Conservation (phyloP, 2,797 vertebrate genomes). For the Takifugu ocellatus region DNA sequence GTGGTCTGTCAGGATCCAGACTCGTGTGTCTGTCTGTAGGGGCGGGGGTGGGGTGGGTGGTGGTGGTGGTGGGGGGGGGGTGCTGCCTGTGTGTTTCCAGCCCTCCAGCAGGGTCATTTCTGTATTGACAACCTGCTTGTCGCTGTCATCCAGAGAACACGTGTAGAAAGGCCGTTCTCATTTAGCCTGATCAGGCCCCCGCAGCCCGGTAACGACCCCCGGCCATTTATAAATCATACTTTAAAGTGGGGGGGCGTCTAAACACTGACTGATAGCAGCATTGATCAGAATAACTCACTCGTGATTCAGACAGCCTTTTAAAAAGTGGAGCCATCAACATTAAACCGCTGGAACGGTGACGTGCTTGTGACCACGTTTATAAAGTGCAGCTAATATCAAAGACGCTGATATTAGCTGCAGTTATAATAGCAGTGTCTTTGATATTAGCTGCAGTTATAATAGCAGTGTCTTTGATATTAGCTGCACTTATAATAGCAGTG, state of each 20-base stretch:
- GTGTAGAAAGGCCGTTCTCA: slow-evolving; percentile 71
- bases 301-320: slow-evolving; percentile 39
- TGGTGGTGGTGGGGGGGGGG: not conserved
- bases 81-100: slow-evolving; percentile 27
- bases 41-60: too few relatives aligned
- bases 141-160: slow-evolving; percentile 63
- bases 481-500: not conserved
- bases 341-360: too few relatives aligned
- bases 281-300: slow-evolving; percentile 71
- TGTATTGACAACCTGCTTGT: slow-evolving; percentile 75
- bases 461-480: too few relatives aligned
- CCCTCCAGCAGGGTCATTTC: slow-evolving; percentile 61
- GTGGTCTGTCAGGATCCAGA: not conserved
- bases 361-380: too few relatives aligned
- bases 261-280: slow-evolving; percentile 59
- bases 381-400: too few relatives aligned
- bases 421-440: too few relatives aligned
- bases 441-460: too few relatives aligned
- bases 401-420: too few relatives aligned
- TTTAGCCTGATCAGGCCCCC: slow-evolving; percentile 66
- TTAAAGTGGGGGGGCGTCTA: slow-evolving; percentile 46
- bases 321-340: slow-evolving; percentile 47
- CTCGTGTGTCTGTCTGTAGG: not conserved
- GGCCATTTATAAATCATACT: slow-evolving; percentile 73
- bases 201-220: slow-evolving; percentile 59